Base-by-base conservation (phyloP, 1,140 invertebrate species). In the Neodiprion pinetum region DNA sequence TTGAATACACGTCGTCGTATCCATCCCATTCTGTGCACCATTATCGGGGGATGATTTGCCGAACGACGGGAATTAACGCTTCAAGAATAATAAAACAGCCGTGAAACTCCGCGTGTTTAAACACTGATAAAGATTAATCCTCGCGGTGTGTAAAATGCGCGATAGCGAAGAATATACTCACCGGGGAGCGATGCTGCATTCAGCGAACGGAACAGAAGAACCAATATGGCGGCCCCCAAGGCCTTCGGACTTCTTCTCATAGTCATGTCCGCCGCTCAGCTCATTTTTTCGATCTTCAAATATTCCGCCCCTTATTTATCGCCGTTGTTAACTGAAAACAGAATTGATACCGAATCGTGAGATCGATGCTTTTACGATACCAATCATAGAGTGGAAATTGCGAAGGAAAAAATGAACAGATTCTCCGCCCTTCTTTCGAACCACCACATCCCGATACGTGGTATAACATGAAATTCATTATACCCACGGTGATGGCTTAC, bases 251-350 rank as follows among this genome's bases (percentile, higher is more conserved):
- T 75, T 83, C 80, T 83, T 80, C 81, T 82, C 79, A 87, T 78
- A 84, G 84, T 88, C 84, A 84, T 88, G 85, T 78, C 79, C 80
- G 75, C 74, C 78, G 75, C 77, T 87, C 86, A 88, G 85, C 84
- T 88, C 82, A 88, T 88, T 77, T 84, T 83, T 61, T 12, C 83
- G 79, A 82, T 75, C 61, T 70, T 70, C 80, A 82, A 81, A 77
- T 71, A 70, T 14, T 23, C 28, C 28, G 28, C 28, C 28, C 5
- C 28, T 40, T 40, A 40, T 40, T 40, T 40, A 3, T 47, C 23
- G 1, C 65, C 47, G 48, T 61, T 0, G 23, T 61, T 11, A 68
- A 21, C 28, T 40, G 28, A 40, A 40, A 40, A 40, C 28, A 40
- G 5, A 40, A 40, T 40, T 40, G 0, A 40, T 40, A 40, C 28